Evolutionary conservation across 2,797 vertebrate species (phyloP).

Genomic region (Acanthurus tractus): DNA sequence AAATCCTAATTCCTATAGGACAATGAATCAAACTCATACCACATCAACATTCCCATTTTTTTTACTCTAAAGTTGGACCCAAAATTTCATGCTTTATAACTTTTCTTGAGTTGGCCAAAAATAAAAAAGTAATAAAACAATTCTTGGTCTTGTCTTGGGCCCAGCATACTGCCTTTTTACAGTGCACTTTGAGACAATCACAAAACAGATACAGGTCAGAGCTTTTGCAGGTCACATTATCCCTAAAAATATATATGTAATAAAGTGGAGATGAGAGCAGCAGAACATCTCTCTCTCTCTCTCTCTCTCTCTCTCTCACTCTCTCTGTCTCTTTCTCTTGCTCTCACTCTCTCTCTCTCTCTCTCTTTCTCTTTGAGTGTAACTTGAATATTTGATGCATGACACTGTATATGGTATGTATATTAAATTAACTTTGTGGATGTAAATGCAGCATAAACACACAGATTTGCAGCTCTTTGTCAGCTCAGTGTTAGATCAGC

Average conservation of each 20-base stretch:
- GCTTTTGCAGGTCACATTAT: too few relatives aligned
- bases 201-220: neutral
- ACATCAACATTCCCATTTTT: neutral
- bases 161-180: neutral
- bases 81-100: too few relatives aligned
- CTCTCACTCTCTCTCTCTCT: too few relatives aligned
- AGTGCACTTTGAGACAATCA: neutral
- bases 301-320: too few relatives aligned
- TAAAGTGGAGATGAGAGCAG: neutral
- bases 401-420: neutral
- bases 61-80: neutral
- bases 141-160: too few relatives aligned
- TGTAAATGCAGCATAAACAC: neutral
- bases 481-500: neutral
- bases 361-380: neutral
- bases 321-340: too few relatives aligned
- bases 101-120: too few relatives aligned
- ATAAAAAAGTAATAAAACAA: too few relatives aligned
- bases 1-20: neutral
- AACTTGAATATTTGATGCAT: neutral
- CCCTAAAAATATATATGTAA: neutral
- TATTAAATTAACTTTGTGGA: neutral
- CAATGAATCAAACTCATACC: neutral
- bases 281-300: neutral
- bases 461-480: neutral